Evolutionary conservation across 1,140 invertebrate genomes (phyloP), one percentile per base, ranked within the genome.

Genomic region (Phymorhynchus buccinoides): DNA sequence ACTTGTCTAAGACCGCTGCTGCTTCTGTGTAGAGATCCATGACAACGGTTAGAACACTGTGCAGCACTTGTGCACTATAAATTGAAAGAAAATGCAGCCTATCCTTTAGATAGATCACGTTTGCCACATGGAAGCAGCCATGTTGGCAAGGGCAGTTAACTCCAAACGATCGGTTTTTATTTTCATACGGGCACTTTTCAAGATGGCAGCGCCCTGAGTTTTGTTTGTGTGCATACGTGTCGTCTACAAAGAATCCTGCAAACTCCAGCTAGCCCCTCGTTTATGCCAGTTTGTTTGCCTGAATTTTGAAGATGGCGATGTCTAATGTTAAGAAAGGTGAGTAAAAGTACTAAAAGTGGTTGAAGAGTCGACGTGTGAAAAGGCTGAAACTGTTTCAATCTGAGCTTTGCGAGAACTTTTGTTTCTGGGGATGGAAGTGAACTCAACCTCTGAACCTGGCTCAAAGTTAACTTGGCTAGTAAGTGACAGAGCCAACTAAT

Each of bases 21-120:
- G 95, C 95, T 86, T 94, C 90, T 94, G 96, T 96, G 91, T 96
- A 97, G 90, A 96, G 93, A 84, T 84, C 86, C 88, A 89, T 89
- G 9, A 39, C 56, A 62, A 62, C 44, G 44, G 18, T 48, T 48
- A 6, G 18, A 48, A 18, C 44, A 18, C 18, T 9, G 44, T 18
- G 6, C 7, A 6, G 6, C 44, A 18, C 18, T 6, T 9, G 32
- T n/a, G 4, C 14, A 44, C n/a, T 14, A n/a, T 52, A 62, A 42
- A 81, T 78, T 37, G 37, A 3, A n/a, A n/a, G n/a, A n/a, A n/a
- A n/a, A n/a, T n/a, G n/a, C n/a, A n/a, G n/a, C n/a, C n/a, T n/a
- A n/a, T n/a, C 41, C 27, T 1, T 80, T n/a, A 41, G 27, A 27
- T 78, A n/a, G 22, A 32, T 12, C 78, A 42, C 32, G 39, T 39